Percentiles rank a stretch among this genome's conserved stretches.
Conservation (phyloP, 1,140 invertebrate genomes). For the Periplaneta americana region DNA sequence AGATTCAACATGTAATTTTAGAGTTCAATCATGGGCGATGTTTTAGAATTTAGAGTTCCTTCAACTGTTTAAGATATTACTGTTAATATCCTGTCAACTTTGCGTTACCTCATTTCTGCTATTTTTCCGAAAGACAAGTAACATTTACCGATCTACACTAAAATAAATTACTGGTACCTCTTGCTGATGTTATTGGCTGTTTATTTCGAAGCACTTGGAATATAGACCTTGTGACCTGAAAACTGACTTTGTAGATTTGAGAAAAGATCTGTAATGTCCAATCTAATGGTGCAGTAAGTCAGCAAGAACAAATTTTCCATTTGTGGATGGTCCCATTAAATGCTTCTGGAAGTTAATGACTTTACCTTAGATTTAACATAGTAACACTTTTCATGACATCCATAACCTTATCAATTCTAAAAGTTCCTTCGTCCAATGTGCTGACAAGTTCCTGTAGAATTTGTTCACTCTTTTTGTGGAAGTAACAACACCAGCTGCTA, state of each 20-base stretch:
- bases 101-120: too few relatives aligned
- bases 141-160: too few relatives aligned
- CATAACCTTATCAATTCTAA: constrained; percentile 5
- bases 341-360: background rate
- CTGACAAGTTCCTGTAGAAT: background rate
- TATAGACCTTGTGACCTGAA: background rate
- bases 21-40: too few relatives aligned
- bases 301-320: background rate
- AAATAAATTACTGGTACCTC: too few relatives aligned
- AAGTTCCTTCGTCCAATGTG: constrained; percentile 3
- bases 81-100: too few relatives aligned
- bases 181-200: too few relatives aligned
- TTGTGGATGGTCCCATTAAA: background rate
- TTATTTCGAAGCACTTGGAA: too few relatives aligned
- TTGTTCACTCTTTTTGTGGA: background rate
- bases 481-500: background rate
- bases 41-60: too few relatives aligned
- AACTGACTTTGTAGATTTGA: background rate
- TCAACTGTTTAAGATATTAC: too few relatives aligned
- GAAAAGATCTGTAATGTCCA: background rate
- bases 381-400: background rate
- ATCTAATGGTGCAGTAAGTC: background rate
- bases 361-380: background rate
- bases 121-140: too few relatives aligned
- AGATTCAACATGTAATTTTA: too few relatives aligned